phyloP scores from a whole-genome alignment of 2,888 invertebrate genomes.

The Pammene fasciana region DNA sequence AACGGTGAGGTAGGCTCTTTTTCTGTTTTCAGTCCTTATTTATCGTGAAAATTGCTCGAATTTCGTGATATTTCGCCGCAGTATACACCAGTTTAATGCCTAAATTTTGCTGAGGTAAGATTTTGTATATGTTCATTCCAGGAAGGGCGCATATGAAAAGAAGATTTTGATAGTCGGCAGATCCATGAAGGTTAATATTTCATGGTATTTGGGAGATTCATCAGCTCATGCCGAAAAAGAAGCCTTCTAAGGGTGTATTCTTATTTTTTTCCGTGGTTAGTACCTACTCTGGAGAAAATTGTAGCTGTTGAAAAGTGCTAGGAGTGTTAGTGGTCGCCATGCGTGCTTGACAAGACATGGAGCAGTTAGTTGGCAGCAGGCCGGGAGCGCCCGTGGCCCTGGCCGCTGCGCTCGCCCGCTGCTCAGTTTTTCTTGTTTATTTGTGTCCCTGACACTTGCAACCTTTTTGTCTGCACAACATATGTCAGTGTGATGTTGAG shows the following conservation, averaged over 20 bases:
- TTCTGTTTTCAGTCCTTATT: constrained; percentile 81
- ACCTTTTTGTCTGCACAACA: constrained; percentile 31
- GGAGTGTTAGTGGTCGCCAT: constrained; percentile 63
- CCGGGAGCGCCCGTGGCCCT: constrained; percentile 16
- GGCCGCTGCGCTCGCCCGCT: constrained; percentile 3
- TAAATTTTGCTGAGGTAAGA: constrained; percentile 79
- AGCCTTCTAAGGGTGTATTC: constrained; percentile 1
- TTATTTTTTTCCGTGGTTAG: not conserved
- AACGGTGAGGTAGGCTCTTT: constrained; percentile 82
- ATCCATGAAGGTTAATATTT: constrained; percentile 73
- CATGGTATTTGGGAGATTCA: constrained; percentile 50
- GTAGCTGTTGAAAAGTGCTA: not conserved
- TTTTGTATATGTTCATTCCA: constrained; percentile 39
- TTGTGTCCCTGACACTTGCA: constrained; percentile 26
- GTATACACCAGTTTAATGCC: constrained; percentile 76
- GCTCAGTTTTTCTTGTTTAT: constrained; percentile 24
- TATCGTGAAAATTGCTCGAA: constrained; percentile 75
- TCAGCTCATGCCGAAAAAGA: constrained; percentile 31
- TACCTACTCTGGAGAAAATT: not conserved
- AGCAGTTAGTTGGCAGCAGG: constrained; percentile 39
- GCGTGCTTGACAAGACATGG: constrained; percentile 69
- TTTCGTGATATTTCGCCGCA: constrained; percentile 69
- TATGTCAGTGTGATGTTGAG: constrained; percentile 27
- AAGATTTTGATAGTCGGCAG: constrained; percentile 73
- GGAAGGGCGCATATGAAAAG: constrained; percentile 24